phyloP scores from a whole-genome alignment of 2,113 vertebrate species.

The Pollimyrus isidori region DNA sequence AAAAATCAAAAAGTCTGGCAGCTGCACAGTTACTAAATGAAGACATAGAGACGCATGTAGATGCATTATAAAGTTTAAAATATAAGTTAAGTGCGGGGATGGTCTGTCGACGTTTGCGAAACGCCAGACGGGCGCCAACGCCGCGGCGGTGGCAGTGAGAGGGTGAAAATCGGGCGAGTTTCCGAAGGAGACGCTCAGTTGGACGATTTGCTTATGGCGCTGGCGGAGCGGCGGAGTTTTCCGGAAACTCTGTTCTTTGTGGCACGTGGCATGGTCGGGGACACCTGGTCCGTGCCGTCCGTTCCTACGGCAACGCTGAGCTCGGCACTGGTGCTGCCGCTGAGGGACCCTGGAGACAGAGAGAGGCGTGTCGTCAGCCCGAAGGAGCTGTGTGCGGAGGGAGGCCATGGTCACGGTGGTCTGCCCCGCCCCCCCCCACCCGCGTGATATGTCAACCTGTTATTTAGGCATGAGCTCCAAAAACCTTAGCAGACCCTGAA shows the following conservation, averaged over 20 bases:
- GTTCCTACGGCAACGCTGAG: slow-evolving; percentile 34
- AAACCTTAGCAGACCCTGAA: background rate
- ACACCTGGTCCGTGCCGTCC: slow-evolving; percentile 53
- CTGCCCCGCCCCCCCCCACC: background rate
- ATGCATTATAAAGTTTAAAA: slow-evolving; percentile 29
- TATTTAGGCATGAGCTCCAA: background rate
- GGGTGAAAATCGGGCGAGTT: slow-evolving; percentile 1
- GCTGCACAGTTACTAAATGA: background rate
- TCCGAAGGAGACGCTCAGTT: slow-evolving; percentile 38
- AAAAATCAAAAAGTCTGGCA: slow-evolving; percentile 6
- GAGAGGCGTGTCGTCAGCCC: slow-evolving; percentile 18
- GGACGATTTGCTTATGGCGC: slow-evolving; percentile 68
- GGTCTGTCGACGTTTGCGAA: slow-evolving; percentile 38
- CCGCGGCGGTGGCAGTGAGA: slow-evolving; percentile 41
- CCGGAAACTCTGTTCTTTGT: slow-evolving; percentile 57
- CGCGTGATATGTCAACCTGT: background rate
- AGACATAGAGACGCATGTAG: slow-evolving; percentile 31
- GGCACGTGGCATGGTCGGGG: slow-evolving; percentile 54
- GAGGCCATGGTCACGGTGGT: background rate
- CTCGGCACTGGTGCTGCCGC: slow-evolving; percentile 59
- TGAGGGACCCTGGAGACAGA: slow-evolving; percentile 68
- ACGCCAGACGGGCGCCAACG: background rate
- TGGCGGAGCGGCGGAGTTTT: slow-evolving; percentile 61
- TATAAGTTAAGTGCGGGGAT: background rate
- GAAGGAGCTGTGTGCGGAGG: background rate